Evolutionary conservation across 2,797 vertebrate species (phyloP).

Genomic region (Heterohyrax brucei): DNA sequence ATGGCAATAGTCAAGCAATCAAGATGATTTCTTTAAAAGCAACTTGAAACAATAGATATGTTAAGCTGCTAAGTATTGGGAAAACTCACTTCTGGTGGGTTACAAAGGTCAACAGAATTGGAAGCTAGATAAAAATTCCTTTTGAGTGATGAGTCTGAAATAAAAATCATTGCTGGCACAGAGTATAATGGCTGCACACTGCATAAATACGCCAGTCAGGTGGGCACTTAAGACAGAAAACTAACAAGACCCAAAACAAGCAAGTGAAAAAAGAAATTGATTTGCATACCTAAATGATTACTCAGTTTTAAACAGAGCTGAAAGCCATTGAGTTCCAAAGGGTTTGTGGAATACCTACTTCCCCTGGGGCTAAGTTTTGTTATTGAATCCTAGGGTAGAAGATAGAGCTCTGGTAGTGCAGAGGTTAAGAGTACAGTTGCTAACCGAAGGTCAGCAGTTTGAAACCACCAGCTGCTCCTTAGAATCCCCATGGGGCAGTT

Average conservation of each 20-base stretch:
- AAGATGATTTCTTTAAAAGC: constrained; percentile 27
- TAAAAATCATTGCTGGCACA: background rate
- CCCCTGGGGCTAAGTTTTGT: background rate
- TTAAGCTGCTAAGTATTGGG: background rate
- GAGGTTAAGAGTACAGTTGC: too few relatives aligned
- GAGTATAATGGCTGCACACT: rapidly evolving
- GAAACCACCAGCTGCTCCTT: too few relatives aligned
- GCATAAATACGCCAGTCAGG: background rate
- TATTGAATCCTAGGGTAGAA: background rate
- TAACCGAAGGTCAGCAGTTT: too few relatives aligned
- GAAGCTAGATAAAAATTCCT: background rate
- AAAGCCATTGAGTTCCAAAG: background rate
- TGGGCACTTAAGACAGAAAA: background rate
- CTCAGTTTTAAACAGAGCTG: constrained; percentile 11
- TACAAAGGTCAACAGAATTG: background rate
- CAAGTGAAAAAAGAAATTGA: background rate
- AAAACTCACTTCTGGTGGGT: background rate
- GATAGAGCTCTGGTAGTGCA: too few relatives aligned
- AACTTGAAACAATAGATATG: constrained; percentile 27
- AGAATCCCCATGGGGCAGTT: too few relatives aligned
- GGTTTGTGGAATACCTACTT: background rate
- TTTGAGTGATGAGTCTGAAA: background rate
- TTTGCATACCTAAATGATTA: background rate
- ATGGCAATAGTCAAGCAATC: constrained; percentile 23
- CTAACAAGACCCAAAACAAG: background rate